Evolutionary conservation across 2,888 invertebrate genomes (phyloP).

Genomic region (Physocephala rufipes): DNA sequence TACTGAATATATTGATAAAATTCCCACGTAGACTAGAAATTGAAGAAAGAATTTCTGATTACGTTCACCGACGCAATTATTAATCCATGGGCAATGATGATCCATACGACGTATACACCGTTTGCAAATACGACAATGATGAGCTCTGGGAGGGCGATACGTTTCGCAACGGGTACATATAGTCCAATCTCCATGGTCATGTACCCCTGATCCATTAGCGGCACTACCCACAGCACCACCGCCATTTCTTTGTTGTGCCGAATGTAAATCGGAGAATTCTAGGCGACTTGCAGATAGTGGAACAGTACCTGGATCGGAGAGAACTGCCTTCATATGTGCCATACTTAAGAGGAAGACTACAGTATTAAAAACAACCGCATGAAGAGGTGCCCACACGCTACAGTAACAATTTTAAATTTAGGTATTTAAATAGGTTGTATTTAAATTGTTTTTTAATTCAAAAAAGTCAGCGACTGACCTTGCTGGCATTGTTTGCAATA

Average conservation of each 20-base stretch:
- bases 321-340: constrained; percentile 84
- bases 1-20: constrained; percentile 74
- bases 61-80: constrained; percentile 91
- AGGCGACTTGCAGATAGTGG: constrained; percentile 77
- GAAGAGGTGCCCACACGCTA: constrained; percentile 84
- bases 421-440: too few species aligned
- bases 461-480: constrained; percentile 69
- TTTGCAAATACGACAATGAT: constrained; percentile 88
- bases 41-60: constrained; percentile 94
- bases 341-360: constrained; percentile 78
- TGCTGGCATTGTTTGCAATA: constrained; percentile 81
- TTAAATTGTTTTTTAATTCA: not conserved
- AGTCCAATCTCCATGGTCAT: constrained; percentile 71
- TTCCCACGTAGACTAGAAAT: constrained; percentile 82
- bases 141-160: constrained; percentile 83
- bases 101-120: constrained; percentile 73
- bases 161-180: constrained; percentile 75
- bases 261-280: constrained; percentile 83
- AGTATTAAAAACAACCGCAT: constrained; percentile 82
- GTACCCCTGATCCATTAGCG: too few species aligned
- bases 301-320: constrained; percentile 89
- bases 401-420: constrained; percentile 49
- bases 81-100: constrained; percentile 88
- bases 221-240: too few species aligned
- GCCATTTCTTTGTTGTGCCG: constrained; percentile 53